Conservation (phyloP, 1,140 invertebrate species). For the Diachasma alloeum region DNA sequence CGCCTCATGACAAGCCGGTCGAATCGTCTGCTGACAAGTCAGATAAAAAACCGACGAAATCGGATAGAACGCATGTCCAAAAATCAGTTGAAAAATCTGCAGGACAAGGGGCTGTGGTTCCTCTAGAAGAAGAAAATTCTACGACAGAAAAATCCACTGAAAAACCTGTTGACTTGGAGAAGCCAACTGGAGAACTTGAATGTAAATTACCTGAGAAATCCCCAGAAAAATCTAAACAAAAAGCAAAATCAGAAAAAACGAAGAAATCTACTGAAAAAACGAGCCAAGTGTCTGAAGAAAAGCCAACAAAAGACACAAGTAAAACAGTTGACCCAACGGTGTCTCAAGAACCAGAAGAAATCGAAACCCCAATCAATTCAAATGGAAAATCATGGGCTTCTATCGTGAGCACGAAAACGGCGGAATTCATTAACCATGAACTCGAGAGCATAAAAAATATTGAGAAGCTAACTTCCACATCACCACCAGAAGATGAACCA, state of each 20-base stretch:
- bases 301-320: constrained; percentile 16
- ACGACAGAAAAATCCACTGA: not conserved
- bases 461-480: not conserved
- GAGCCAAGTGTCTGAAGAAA: not conserved
- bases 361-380: constrained; percentile 22
- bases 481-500: no score
- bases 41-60: not conserved
- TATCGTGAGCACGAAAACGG: constrained; percentile 30
- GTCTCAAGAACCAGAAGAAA: not conserved
- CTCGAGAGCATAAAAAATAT: not conserved
- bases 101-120: no score
- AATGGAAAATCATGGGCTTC: constrained; percentile 44
- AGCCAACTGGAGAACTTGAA: not conserved
- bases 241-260: constrained; percentile 23
- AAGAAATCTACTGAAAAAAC: constrained; percentile 15
- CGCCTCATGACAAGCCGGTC: not conserved
- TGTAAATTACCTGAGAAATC: not conserved
- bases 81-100: no score
- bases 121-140: constrained; percentile 19
- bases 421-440: not conserved
- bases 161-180: not conserved
- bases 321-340: constrained; percentile 24
- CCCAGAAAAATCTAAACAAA: not conserved
- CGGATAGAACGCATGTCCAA: no score
- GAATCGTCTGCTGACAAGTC: not conserved